Conservation (phyloP, 2,113 vertebrate genomes). For the Hypomesus transpacificus region DNA sequence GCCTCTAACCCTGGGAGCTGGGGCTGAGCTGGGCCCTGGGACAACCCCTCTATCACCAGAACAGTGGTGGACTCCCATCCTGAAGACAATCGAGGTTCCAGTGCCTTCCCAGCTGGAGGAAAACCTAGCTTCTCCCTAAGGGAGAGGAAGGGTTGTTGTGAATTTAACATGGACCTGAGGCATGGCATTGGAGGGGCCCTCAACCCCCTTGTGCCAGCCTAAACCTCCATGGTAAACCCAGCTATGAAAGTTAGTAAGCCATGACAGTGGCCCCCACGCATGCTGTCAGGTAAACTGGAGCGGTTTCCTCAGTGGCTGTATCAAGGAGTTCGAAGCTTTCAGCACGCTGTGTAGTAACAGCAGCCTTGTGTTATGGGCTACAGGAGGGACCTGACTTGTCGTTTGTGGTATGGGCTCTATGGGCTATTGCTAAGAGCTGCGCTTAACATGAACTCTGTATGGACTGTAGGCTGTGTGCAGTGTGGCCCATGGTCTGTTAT, state of each 20-base stretch:
- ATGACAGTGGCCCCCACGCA: constrained; percentile 13
- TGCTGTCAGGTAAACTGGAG: constrained; percentile 12
- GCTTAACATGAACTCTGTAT: constrained; percentile 10
- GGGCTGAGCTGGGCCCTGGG: neutral
- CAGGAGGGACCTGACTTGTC: constrained; percentile 17
- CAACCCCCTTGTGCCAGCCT: constrained; percentile 3
- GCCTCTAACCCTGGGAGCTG: constrained; percentile 18
- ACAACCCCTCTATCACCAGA: neutral
- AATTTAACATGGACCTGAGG: neutral
- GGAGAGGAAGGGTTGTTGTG: neutral
- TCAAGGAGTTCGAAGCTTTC: constrained; percentile 18
- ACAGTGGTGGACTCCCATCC: neutral
- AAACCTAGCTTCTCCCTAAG: neutral
- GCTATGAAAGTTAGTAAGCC: constrained; percentile 24
- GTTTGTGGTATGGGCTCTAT: constrained; percentile 23
- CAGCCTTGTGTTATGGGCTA: constrained; percentile 27
- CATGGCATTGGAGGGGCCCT: neutral
- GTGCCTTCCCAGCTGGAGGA: neutral
- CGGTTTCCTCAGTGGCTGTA: constrained; percentile 19
- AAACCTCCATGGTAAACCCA: constrained; percentile 16
- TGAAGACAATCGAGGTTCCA: neutral
- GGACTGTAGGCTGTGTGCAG: constrained; percentile 29
- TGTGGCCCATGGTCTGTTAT: constrained; percentile 21
- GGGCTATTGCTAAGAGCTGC: constrained; percentile 20
- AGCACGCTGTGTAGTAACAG: constrained; percentile 20